Conservation (phyloP, 2,113 vertebrate genomes). For the Fukomys damarensis region DNA sequence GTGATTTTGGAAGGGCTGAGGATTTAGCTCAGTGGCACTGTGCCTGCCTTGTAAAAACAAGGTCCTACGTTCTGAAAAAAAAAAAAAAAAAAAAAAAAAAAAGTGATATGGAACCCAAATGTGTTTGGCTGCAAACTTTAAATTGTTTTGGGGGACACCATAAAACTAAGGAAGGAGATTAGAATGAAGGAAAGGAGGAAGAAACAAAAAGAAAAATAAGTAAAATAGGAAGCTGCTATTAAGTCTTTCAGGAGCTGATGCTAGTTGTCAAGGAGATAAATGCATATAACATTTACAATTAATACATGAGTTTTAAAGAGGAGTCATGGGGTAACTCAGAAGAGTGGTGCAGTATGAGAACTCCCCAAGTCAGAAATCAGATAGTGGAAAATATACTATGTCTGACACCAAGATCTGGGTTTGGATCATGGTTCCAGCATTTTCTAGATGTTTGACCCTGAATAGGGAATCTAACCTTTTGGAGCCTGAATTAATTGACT, state of each 20-base stretch:
- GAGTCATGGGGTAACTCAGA: background rate
- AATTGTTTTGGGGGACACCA: background rate
- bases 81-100: background rate
- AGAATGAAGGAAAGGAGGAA: background rate
- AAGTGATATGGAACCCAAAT: background rate
- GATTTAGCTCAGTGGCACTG: too few species aligned
- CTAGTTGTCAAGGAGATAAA: background rate
- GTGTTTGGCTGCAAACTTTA: background rate
- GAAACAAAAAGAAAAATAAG: background rate
- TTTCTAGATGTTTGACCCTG: background rate
- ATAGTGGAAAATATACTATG: background rate
- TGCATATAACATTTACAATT: background rate
- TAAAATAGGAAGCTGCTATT: background rate
- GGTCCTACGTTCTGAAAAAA: too few species aligned
- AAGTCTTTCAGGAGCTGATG: background rate
- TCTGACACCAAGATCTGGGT: background rate
- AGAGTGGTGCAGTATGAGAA: background rate
- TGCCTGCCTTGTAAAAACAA: too few species aligned
- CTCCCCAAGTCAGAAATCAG: background rate
- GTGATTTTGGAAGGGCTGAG: background rate
- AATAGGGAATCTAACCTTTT: background rate
- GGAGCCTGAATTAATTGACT: background rate
- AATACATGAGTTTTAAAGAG: background rate
- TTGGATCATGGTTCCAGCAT: constrained; percentile 1
- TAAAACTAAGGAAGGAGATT: background rate